Evolutionary conservation across 2,797 vertebrate genomes (phyloP).

Genomic region (Falco berigora): DNA sequence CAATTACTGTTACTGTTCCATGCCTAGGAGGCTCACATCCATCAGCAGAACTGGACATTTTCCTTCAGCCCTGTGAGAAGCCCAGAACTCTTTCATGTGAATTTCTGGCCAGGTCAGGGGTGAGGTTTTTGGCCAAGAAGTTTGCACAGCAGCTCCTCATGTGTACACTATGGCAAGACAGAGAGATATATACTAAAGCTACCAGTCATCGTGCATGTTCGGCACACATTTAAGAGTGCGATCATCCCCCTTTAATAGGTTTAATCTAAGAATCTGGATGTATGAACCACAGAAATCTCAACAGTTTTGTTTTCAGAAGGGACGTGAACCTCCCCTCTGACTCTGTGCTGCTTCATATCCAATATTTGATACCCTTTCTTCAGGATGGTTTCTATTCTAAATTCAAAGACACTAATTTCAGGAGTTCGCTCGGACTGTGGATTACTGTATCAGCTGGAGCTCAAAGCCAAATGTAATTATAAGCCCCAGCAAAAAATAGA

Average conservation of each 20-base stretch:
- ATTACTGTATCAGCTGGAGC: neutral
- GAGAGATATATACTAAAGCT: neutral
- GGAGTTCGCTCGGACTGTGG: neutral
- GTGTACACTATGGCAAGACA: neutral
- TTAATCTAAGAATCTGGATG: neutral
- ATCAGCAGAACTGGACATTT: neutral
- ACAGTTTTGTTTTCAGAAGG: neutral
- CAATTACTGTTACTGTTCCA: accelerated
- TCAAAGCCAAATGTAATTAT: conserved; percentile 16
- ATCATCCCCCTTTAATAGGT: neutral
- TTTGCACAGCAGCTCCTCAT: neutral
- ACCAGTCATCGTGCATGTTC: neutral
- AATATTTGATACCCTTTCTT: neutral
- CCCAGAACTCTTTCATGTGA: neutral
- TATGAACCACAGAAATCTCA: neutral
- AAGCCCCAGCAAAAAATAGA: conserved; percentile 37
- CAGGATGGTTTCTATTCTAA: neutral
- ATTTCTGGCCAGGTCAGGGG: neutral
- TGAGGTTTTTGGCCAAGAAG: neutral
- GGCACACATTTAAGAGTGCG: neutral
- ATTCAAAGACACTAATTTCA: neutral
- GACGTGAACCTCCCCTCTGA: neutral
- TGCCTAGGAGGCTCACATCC: neutral
- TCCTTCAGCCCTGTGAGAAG: neutral
- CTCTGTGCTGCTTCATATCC: neutral